Evolutionary conservation across 2,888 invertebrate species (phyloP).

Genomic region (Rhagophthalmus giganteus): DNA sequence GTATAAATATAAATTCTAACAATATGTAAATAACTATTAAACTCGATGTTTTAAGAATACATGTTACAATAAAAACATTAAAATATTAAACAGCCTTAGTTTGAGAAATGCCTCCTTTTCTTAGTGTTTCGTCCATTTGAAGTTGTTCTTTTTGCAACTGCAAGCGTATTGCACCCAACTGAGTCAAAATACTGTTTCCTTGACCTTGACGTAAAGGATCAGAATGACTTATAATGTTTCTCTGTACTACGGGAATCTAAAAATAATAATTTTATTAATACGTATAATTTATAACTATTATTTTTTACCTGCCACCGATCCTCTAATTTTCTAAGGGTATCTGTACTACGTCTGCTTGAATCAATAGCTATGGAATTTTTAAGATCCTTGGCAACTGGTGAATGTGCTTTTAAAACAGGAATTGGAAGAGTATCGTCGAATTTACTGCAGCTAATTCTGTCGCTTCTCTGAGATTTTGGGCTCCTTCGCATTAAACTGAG

Average conservation of each 20-base stretch:
- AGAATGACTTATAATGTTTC: slow-evolving; percentile 59
- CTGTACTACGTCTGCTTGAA: slow-evolving; percentile 45
- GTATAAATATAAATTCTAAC: slow-evolving; percentile 30
- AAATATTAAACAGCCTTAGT: slow-evolving; percentile 52
- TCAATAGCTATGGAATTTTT: slow-evolving; percentile 52
- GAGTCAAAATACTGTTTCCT: slow-evolving; percentile 64
- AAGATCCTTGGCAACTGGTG: slow-evolving; percentile 54
- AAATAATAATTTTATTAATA: slow-evolving; percentile 28
- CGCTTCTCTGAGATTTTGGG: slow-evolving; percentile 58
- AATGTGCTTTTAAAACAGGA: slow-evolving; percentile 62
- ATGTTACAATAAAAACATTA: slow-evolving; percentile 15
- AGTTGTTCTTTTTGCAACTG: slow-evolving; percentile 69
- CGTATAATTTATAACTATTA: slow-evolving; percentile 5
- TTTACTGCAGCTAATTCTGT: slow-evolving; percentile 60
- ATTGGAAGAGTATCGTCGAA: slow-evolving; percentile 62
- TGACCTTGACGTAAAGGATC: slow-evolving; percentile 52
- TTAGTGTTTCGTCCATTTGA: slow-evolving; percentile 59
- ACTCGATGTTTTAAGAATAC: slow-evolving; percentile 23
- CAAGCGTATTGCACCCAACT: slow-evolving; percentile 68
- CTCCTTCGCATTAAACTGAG: slow-evolving; percentile 58
- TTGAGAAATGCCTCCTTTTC: slow-evolving; percentile 51
- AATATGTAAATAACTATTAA: slow-evolving; percentile 28
- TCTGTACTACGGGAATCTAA: slow-evolving; percentile 68
- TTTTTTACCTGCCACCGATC: slow-evolving; percentile 58
- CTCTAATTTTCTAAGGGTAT: slow-evolving; percentile 52